Evolutionary conservation across 2,888 invertebrate species (phyloP), one percentile per base, ranked within the genome.

Genomic region (Cinara cedri): DNA sequence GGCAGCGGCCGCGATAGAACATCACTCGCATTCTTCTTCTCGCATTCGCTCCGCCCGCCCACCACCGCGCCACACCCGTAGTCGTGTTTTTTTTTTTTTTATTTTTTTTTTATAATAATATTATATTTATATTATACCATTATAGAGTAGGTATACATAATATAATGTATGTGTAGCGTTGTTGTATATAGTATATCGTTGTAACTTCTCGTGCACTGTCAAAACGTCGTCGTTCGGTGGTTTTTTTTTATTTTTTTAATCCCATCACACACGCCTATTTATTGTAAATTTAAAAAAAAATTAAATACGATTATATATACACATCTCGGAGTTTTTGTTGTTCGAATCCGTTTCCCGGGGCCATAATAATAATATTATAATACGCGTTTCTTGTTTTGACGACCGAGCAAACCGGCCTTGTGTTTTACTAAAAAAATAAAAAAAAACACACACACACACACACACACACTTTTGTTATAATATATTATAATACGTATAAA

Each of bases 31-130:
- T 74, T 74, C 51, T 63, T 62, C 34, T 51, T 62, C 51, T 63
- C 10, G 62, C 62, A 62, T 74, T 63, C 72, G 72, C 62, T 72
- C 60, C 72, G 72, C 72, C 60, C 62, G 72, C 19, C 60, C 62
- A 62, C 19, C 26, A 9, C 46, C 46, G 13, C 54, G 57, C 24
- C 71, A 72, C 72, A 72, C 72, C 72, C 72, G 60, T 44, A 9
- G 70, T 70, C 63, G n/a, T 63, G 34, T n/a, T 13, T 34, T 34
- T 3, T 34, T 34, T n/a, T 34, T 34, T 34, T 34, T 34, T 34
- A 34, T 3, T 34, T 34, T 34, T 34, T 34, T 34, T 34, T 34
- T 24, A n/a, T n/a, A n/a, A n/a, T 26, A 24, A 55, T 10, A 55
- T 55, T 24, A 24, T 57, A 13, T 8, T 60, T 60, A 2, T 60